These are phyloP conservation scores for Crocodylus rhombifer DNA, from an alignment of 2,797 vertebrate species.

Conservation along the genomic window DNA sequence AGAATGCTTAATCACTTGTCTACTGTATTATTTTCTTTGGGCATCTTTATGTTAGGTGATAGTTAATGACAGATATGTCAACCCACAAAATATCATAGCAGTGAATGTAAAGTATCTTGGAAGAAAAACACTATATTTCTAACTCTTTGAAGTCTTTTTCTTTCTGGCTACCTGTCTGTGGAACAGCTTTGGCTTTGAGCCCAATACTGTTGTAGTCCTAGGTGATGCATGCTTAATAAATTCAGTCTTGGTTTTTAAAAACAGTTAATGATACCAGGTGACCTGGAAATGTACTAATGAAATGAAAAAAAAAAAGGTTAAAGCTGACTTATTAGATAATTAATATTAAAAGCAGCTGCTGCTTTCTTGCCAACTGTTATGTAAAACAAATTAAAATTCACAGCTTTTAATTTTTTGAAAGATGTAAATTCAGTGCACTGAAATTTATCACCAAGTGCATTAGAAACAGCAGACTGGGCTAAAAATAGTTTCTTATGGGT, in stretches of 20 bases:
- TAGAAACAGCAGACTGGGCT: constrained; percentile 4
- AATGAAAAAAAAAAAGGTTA: not conserved
- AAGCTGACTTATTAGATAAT: not conserved
- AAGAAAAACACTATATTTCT: not conserved
- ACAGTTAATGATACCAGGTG: not conserved
- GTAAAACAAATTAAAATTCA: not conserved
- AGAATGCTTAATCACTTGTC: not conserved
- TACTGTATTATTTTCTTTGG: not conserved
- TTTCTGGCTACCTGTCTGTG: not conserved
- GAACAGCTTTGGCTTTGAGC: rapidly evolving
- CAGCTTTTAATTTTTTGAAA: not conserved
- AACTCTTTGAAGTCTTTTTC: not conserved
- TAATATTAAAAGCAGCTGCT: not conserved
- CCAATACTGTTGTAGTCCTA: not conserved
- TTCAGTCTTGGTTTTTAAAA: not conserved
- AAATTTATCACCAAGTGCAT: not conserved
- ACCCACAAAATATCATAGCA: not conserved
- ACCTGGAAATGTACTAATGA: not conserved
- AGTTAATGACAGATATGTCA: not conserved
- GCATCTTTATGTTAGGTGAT: not conserved
- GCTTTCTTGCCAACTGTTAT: not conserved
- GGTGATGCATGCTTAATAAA: not conserved
- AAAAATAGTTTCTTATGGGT: not conserved
- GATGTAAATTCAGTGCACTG: not conserved
- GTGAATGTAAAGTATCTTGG: not conserved